These are phyloP conservation scores for Heteromormyrus szaboi DNA, from an alignment of 2,797 vertebrate species.

Conservation along the genomic window DNA sequence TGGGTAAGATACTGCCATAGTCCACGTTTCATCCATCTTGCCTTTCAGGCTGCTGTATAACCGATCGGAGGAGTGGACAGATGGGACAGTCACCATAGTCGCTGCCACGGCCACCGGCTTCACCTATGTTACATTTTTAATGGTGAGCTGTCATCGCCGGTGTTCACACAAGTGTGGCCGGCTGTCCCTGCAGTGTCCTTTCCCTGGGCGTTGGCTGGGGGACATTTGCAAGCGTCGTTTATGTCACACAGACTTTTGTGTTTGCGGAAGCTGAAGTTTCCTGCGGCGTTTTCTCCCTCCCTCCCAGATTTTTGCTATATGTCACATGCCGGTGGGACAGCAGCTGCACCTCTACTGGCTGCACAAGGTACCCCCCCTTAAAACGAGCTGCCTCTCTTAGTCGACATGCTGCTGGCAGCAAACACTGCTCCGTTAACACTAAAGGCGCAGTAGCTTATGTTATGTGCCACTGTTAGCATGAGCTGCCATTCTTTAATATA, in stretches of 20 bases:
- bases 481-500: not conserved
- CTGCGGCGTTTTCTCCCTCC: not conserved
- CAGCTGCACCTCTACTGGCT: slow-evolving; percentile 74
- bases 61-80: slow-evolving; percentile 67
- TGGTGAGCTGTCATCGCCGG: slow-evolving; percentile 46
- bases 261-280: not conserved
- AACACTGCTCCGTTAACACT: not conserved
- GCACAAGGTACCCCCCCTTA: slow-evolving; percentile 59
- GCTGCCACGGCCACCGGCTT: slow-evolving; percentile 61
- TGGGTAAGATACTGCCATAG: not conserved
- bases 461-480: not conserved
- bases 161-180: not conserved
- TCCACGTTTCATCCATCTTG: not conserved
- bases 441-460: too few relatives aligned
- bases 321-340: slow-evolving; percentile 66
- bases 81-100: slow-evolving; percentile 69
- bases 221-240: not conserved
- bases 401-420: not conserved
- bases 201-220: not conserved
- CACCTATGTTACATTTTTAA: slow-evolving; percentile 57
- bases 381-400: not conserved
- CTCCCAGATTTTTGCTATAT: slow-evolving; percentile 65
- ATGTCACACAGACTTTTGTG: not conserved
- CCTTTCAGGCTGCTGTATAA: slow-evolving; percentile 68
- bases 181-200: not conserved